Conservation (phyloP, 2,888 invertebrate species). For the Mesorhabditis spiculigera region DNA sequence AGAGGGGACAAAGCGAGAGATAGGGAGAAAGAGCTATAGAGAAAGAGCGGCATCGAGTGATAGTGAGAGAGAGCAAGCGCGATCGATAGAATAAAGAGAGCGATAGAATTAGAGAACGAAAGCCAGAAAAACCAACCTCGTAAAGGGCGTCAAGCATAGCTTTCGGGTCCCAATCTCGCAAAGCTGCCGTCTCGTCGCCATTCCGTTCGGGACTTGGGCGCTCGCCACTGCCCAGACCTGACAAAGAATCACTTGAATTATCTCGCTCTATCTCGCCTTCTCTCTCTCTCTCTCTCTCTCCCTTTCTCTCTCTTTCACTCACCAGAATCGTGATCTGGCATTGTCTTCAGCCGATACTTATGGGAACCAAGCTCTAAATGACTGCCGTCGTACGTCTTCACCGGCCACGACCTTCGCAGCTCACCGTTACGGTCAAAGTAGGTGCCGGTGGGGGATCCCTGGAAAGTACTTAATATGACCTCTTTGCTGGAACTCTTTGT, state of each 20-base stretch:
- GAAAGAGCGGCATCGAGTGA: too few species aligned
- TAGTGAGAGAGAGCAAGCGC: too few species aligned
- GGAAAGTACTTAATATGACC: too few species aligned
- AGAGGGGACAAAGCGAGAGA: too few species aligned
- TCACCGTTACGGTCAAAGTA: background rate
- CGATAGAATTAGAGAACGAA: too few species aligned
- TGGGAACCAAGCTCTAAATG: slow-evolving; percentile 2
- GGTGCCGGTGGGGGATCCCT: background rate
- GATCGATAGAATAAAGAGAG: too few species aligned
- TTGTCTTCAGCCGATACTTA: slow-evolving; percentile 13
- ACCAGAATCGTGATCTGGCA: background rate
- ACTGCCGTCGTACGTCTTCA: slow-evolving; percentile 17
- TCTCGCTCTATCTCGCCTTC: background rate
- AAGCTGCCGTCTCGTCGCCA: slow-evolving; percentile 31
- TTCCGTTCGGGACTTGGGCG: slow-evolving; percentile 18
- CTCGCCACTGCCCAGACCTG: slow-evolving; percentile 24
- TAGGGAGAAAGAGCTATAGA: too few species aligned
- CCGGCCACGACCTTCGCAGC: slow-evolving; percentile 15
- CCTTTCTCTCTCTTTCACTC: too few species aligned
- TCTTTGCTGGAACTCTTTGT: too few species aligned
- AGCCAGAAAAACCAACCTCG: too few species aligned
- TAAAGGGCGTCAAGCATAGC: slow-evolving; percentile 19
- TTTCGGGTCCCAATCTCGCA: slow-evolving; percentile 40
- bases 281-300: slow-evolving; percentile 7
- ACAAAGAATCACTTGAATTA: background rate